Base-by-base conservation (phyloP, 2,113 vertebrate species). In the Semnornis frantzii region DNA sequence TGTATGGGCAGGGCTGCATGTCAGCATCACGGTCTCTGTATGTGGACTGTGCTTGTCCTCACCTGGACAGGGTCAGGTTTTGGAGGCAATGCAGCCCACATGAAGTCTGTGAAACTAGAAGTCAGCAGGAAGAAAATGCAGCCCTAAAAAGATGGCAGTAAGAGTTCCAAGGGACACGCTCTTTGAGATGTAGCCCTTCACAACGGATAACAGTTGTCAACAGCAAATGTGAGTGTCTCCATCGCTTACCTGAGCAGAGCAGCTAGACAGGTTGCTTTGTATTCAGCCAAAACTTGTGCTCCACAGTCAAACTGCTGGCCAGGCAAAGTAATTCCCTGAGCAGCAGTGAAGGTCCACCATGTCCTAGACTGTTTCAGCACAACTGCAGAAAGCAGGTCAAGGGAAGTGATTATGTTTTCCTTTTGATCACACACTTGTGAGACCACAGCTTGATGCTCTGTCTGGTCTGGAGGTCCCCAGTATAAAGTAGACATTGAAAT, bases 181-280 rank as follows among this genome's bases (percentile, higher is more conserved):
- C 34, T 37, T 65, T 33, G 57, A 68, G 59, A 12, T 8, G 10
- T 0, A 60, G 46, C 28, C 39, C 10, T 65, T 83, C 5, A 3
- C 44, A 14, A 12, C 15, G 89, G 60, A 1, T 27, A 52, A 3
- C 0, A 2, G 54, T 23, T 20, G 80, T 6, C 2, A 11, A 6
- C 54, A 58, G 69, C 2, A 4, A 60, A 3, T 20, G 24, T 13
- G 30, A 24, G 7, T 77, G 74, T 5, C 27, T 50, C 60, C 73
- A 44, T 11, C 30, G 6, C 21, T 34, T 12, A n/a, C 25, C 18
- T 42, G 33, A 2, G 2, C n/a, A 17, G 48, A 69, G 66, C 57
- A 73, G 34, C 44, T 12, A 24, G 19, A 42, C 0, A 5, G 19
- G 46, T 30, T 48, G 66, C 48, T 59, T 69, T 24, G 9, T 37